These are phyloP conservation scores for Eudyptes chrysolophus DNA, from an alignment of 2,113 vertebrate genomes.

Conservation along the genomic window DNA sequence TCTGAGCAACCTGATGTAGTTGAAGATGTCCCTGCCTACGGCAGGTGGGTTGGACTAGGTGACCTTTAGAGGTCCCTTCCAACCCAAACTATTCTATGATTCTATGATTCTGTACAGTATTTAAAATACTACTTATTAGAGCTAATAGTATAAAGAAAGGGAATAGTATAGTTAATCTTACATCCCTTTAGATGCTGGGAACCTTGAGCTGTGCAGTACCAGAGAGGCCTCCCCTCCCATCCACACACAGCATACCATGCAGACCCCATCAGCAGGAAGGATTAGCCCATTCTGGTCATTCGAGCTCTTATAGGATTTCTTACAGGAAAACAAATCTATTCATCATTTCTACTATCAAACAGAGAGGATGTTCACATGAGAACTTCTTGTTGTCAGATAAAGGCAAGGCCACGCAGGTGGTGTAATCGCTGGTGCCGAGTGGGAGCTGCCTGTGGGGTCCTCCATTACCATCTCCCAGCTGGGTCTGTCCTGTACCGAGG, in stretches of 20 bases:
- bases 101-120: background rate
- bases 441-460: background rate
- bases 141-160: background rate
- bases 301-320: background rate
- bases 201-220: fast-evolving
- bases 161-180: background rate
- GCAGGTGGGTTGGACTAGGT: too few relatives aligned
- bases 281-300: background rate
- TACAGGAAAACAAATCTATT: background rate
- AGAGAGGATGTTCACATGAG: background rate
- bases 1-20: too few relatives aligned
- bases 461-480: fast-evolving
- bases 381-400: background rate
- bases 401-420: background rate
- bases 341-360: background rate
- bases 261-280: background rate
- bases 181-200: background rate
- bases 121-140: background rate
- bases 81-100: background rate
- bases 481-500: fast-evolving
- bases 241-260: fast-evolving
- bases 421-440: background rate
- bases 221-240: background rate
- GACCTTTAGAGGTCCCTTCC: background rate
- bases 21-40: too few relatives aligned